Conservation (phyloP, 2,888 invertebrate genomes). For the Salpingus planirostris region DNA sequence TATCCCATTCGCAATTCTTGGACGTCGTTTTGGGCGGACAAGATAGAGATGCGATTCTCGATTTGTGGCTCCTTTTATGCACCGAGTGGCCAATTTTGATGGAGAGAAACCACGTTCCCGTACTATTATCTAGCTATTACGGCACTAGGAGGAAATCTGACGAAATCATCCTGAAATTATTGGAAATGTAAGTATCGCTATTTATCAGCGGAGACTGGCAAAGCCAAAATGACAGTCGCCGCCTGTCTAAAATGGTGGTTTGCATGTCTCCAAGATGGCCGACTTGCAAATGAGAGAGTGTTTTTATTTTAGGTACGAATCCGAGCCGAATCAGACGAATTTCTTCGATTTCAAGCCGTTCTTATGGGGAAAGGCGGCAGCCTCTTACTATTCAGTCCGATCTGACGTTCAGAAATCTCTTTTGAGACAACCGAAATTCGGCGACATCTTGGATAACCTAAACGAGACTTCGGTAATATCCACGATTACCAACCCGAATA, state of each 20-base stretch:
- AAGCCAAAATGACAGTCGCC: too few species aligned
- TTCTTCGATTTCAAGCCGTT: slow-evolving; percentile 54
- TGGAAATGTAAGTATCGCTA: slow-evolving; percentile 50
- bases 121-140: too few species aligned
- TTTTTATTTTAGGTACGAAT: slow-evolving; percentile 30
- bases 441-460: slow-evolving; percentile 64
- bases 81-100: slow-evolving; percentile 54
- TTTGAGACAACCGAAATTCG: slow-evolving; percentile 62
- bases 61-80: too few species aligned
- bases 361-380: slow-evolving; percentile 75
- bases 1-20: slow-evolving; percentile 68
- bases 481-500: slow-evolving; percentile 50
- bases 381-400: slow-evolving; percentile 64
- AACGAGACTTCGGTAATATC: slow-evolving; percentile 53
- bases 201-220: too few species aligned
- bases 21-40: slow-evolving; percentile 57
- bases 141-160: too few species aligned
- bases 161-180: slow-evolving; percentile 59
- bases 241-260: too few species aligned
- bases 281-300: too few species aligned
- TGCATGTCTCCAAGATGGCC: too few species aligned
- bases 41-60: too few species aligned
- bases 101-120: too few species aligned
- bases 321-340: slow-evolving; percentile 24
- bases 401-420: slow-evolving; percentile 49